Conservation (phyloP, 2,888 invertebrate species). For the Tipula confusa region DNA sequence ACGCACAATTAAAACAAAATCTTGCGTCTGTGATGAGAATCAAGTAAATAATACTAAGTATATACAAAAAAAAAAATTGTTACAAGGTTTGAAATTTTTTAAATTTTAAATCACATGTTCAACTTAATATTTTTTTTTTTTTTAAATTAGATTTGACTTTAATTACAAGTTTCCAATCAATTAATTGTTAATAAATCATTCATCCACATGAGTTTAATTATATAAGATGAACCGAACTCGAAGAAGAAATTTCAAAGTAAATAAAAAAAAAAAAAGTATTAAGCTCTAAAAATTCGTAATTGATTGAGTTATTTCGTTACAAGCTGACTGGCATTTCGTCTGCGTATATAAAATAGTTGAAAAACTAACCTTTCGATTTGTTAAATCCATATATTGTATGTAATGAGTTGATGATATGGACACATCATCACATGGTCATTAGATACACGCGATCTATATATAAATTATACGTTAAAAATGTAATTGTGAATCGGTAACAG, state of each 20-base stretch:
- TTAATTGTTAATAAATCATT: background rate
- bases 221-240: background rate
- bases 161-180: constrained; percentile 7
- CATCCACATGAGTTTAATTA: background rate
- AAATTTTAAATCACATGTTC: background rate
- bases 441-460: background rate
- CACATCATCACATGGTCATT: background rate
- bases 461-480: background rate
- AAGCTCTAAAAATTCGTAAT: background rate
- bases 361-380: background rate
- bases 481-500: background rate
- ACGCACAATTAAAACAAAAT: background rate
- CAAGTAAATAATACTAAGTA: too few species aligned
- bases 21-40: background rate
- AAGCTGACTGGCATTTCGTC: background rate
- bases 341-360: background rate
- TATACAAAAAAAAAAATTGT: background rate
- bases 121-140: background rate
- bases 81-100: background rate
- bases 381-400: too few species aligned
- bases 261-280: background rate
- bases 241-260: background rate
- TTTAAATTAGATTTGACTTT: background rate
- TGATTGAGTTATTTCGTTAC: background rate
- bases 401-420: background rate